Conservation (phyloP, 2,113 vertebrate genomes). For the Silurus asotus region DNA sequence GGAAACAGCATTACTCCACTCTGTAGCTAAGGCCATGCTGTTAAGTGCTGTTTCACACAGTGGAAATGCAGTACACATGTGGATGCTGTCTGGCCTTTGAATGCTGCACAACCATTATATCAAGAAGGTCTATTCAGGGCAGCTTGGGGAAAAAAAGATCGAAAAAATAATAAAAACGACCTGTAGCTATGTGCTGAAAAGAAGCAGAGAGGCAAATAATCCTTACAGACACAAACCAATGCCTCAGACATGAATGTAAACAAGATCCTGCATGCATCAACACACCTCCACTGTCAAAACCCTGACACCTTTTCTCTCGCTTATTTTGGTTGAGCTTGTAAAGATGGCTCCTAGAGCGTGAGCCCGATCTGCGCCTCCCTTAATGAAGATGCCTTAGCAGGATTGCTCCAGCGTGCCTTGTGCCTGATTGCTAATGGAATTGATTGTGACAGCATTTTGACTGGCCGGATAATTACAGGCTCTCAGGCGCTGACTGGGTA, state of each 20-base stretch:
- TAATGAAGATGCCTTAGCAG: conserved; percentile 40
- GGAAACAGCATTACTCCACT: neutral
- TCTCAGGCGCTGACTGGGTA: neutral
- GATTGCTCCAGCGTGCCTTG: conserved; percentile 6
- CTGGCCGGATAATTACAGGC: conserved; percentile 46
- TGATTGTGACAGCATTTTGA: conserved; percentile 54
- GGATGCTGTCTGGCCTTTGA: neutral
- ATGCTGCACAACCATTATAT: conserved; percentile 14
- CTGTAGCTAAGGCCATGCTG: conserved; percentile 1
- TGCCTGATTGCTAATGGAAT: conserved; percentile 47
- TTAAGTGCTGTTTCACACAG: conserved; percentile 15
- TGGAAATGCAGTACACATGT: neutral
- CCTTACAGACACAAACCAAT: neutral
- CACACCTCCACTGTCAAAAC: conserved; percentile 6
- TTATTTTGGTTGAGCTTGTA: conserved; percentile 2
- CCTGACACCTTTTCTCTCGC: neutral
- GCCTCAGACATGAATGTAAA: conserved; percentile 30
- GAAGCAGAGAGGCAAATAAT: neutral
- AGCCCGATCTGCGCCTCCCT: neutral
- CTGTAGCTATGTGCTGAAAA: conserved; percentile 23
- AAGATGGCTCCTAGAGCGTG: conserved; percentile 9
- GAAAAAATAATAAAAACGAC: neutral
- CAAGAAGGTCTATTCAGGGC: conserved; percentile 1
- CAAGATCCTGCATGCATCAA: conserved; percentile 22
- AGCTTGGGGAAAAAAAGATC: neutral